Conservation (phyloP, 2,888 invertebrate genomes). For the Dynastes maya region DNA sequence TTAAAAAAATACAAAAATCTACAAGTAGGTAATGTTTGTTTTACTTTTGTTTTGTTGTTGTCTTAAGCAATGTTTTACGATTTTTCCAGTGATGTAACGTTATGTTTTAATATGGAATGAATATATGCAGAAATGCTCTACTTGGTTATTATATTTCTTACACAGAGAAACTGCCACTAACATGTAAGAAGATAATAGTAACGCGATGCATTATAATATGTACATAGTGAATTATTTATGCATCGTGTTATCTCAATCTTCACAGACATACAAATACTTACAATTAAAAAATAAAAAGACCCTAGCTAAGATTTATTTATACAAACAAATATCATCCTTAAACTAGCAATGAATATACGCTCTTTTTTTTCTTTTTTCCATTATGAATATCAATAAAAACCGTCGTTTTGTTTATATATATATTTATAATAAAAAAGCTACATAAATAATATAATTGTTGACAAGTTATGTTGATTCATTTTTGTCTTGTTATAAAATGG, state of each 20-base stretch:
- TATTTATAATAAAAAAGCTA: slow-evolving; percentile 63
- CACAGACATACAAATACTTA: slow-evolving; percentile 68
- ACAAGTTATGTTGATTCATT: slow-evolving; percentile 52
- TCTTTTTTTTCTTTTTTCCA: slow-evolving; percentile 48
- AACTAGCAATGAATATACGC: slow-evolving; percentile 68
- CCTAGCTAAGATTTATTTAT: slow-evolving; percentile 70
- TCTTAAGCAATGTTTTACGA: slow-evolving; percentile 32
- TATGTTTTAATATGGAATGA: slow-evolving; percentile 66
- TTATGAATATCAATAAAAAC: slow-evolving; percentile 56
- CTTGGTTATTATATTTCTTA: slow-evolving; percentile 64
- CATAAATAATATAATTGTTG: slow-evolving; percentile 64
- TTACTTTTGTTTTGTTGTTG: slow-evolving; percentile 50
- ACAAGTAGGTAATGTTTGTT: slow-evolving; percentile 59
- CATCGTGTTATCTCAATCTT: slow-evolving; percentile 59
- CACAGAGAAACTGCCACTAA: slow-evolving; percentile 68
- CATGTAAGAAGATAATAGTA: slow-evolving; percentile 62
- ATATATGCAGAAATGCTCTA: slow-evolving; percentile 67
- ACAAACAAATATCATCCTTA: slow-evolving; percentile 70
- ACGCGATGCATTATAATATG: slow-evolving; percentile 51
- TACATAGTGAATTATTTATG: slow-evolving; percentile 44
- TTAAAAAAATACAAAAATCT: slow-evolving; percentile 72
- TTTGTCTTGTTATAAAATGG: slow-evolving; percentile 59
- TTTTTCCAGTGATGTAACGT: slow-evolving; percentile 39
- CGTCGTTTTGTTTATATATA: slow-evolving; percentile 52
- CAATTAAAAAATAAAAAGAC: slow-evolving; percentile 65